Evolutionary conservation across 2,888 invertebrate species (phyloP), one percentile per base, ranked within the genome.

Genomic region (Caenorhabditis sulstoni): DNA sequence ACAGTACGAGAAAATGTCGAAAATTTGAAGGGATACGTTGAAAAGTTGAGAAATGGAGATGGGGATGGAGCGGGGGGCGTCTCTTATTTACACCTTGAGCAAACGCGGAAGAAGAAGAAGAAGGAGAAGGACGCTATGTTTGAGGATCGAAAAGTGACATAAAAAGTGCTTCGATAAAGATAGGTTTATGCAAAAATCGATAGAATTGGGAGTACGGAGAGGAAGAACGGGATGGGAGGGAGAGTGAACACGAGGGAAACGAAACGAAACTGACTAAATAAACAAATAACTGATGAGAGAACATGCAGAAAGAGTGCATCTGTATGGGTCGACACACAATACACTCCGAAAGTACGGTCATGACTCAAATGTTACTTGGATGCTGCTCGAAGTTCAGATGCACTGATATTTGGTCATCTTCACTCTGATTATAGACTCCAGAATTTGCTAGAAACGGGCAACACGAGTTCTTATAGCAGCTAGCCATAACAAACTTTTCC

Each of bases 181-280:
- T 20, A 64, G 14, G 29, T 22, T 39, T 39, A 55, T 47, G 20
- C 45, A 53, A 44, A 23, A 53, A 53, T 65, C 41, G 44, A 65
- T 57, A n/a, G 57, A 8, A 4, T 8, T 3, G 3, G 41, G 7
- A 29, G 29, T 29, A 29, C 29, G 29, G 29, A 29, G 7, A 29
- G 7, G 7, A 3, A 29, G 16, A 11, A 18, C 12, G 35, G 37
- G 1, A 11, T 12, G 18, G 29, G 16, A 16, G n/a, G 3, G 35
- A 11, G 64, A 23, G 16, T 18, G 29, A 45, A 37, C 16, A 35
- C 16, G 37, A 20, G n/a, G 23, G 35, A 35, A 39, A 20, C 9
- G 39, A 37, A n/a, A 39, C 37, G 55, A 55, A 47, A 65, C 64
- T 65, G 64, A 39, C 64, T 65, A 65, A 65, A 65, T 65, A 65